Conservation (phyloP, 2,888 invertebrate species). For the Tupiocoris notatus region DNA sequence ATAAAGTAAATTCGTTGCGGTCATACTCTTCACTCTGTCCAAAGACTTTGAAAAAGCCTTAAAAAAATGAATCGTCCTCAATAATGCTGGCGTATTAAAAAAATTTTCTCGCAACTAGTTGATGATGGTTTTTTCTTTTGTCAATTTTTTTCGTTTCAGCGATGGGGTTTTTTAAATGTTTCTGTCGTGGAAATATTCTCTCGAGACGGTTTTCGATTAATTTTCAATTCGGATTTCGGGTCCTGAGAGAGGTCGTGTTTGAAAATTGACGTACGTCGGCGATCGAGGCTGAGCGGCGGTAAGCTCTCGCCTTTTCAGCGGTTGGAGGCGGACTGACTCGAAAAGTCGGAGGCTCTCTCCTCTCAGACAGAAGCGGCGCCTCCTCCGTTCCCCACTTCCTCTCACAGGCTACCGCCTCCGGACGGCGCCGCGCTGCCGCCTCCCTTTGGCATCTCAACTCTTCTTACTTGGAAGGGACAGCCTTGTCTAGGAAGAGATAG, state of each 20-base stretch:
- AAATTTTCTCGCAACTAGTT: background rate
- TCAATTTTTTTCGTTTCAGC: background rate
- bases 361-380: constrained; percentile 1
- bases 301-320: constrained; percentile 21
- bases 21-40: constrained; percentile 22
- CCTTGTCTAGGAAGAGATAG: background rate
- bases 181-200: background rate
- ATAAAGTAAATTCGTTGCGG: constrained; percentile 24
- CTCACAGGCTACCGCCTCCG: background rate
- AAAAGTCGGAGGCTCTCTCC: background rate
- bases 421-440: background rate
- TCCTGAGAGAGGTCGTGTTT: constrained; percentile 5
- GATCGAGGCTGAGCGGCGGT: constrained; percentile 4
- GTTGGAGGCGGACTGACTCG: constrained; percentile 25
- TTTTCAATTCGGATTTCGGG: background rate
- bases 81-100: too few species aligned
- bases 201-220: background rate
- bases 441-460: background rate
- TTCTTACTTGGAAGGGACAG: background rate
- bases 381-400: background rate
- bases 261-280: constrained; percentile 21
- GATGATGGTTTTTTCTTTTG: too few species aligned
- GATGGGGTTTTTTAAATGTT: background rate
- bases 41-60: background rate
- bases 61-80: background rate